Percentiles rank a stretch among this genome's conserved stretches.
phyloP scores from a whole-genome alignment of 2,113 vertebrate genomes.

The Sorex araneus region DNA sequence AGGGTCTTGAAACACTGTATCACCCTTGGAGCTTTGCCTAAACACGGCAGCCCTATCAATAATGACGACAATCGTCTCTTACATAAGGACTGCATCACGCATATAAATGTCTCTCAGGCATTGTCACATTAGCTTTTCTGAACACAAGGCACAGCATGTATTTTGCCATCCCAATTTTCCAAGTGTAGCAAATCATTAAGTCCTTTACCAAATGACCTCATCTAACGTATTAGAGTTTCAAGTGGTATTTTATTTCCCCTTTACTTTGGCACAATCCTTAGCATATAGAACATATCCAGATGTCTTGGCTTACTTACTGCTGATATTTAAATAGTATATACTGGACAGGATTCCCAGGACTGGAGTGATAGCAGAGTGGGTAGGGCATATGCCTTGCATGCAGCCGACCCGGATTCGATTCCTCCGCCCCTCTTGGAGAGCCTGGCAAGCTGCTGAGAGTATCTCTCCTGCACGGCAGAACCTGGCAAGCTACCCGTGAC shows the following conservation, averaged over 20 bases:
- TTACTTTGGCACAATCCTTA: background rate
- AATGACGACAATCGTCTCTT: background rate
- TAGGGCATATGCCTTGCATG: no score
- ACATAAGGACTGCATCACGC: background rate
- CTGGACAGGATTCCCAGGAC: no score
- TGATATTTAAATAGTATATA: background rate
- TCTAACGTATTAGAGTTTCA: background rate
- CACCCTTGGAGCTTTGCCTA: background rate
- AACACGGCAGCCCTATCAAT: fast-evolving
- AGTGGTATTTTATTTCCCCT: background rate
- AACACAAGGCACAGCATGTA: background rate
- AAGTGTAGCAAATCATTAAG: background rate
- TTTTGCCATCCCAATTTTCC: background rate
- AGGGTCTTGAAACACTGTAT: background rate
- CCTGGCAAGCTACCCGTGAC: no score
- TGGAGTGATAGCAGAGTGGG: no score
- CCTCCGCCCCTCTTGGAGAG: no score
- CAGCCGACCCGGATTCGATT: no score
- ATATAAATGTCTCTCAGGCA: background rate
- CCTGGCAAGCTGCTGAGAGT: no score
- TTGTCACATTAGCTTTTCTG: background rate
- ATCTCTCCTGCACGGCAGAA: no score
- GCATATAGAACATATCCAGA: background rate
- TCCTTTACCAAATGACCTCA: background rate
- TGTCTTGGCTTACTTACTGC: background rate